phyloP scores from a whole-genome alignment of 30 jellyfish, hydroid and myxozoan species.

The Catostylus mosaicus region DNA sequence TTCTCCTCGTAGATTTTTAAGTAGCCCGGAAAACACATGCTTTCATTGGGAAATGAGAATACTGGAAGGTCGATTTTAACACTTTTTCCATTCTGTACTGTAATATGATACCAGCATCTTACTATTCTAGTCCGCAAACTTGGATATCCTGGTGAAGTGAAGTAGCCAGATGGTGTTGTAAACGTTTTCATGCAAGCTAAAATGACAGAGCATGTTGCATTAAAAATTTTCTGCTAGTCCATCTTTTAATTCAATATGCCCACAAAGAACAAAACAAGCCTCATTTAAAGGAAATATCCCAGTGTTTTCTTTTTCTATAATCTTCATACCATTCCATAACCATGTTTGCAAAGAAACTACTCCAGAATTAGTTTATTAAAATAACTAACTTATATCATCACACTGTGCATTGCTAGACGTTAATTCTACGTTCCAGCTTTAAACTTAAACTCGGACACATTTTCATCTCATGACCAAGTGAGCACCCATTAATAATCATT shows the following conservation, averaged over 20 bases:
- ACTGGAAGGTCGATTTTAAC: background rate
- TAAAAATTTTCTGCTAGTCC: background rate
- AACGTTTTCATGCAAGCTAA: background rate
- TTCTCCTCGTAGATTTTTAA: background rate
- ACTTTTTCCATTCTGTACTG: conserved; percentile 6
- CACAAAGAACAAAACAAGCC: background rate
- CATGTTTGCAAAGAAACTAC: background rate
- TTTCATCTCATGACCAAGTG: too few species aligned
- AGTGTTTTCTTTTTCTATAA: background rate
- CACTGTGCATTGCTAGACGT: too few species aligned
- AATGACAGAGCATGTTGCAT: background rate
- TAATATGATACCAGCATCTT: background rate
- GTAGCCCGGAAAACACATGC: background rate
- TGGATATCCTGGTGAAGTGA: conserved; percentile 7
- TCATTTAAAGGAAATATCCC: background rate
- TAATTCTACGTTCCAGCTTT: too few species aligned
- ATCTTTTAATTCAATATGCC: background rate
- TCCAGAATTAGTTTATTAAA: background rate
- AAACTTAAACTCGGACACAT: too few species aligned
- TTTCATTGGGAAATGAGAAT: background rate
- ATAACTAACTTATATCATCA: too few species aligned
- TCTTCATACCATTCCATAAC: too few species aligned
- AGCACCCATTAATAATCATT: too few species aligned
- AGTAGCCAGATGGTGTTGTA: conserved; percentile 7
- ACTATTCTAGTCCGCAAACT: background rate